Percentiles rank a stretch among this genome's conserved stretches.
These are phyloP conservation scores for Azorinus chamasolen DNA, from an alignment of 2,888 invertebrate species.

Conservation along the genomic window DNA sequence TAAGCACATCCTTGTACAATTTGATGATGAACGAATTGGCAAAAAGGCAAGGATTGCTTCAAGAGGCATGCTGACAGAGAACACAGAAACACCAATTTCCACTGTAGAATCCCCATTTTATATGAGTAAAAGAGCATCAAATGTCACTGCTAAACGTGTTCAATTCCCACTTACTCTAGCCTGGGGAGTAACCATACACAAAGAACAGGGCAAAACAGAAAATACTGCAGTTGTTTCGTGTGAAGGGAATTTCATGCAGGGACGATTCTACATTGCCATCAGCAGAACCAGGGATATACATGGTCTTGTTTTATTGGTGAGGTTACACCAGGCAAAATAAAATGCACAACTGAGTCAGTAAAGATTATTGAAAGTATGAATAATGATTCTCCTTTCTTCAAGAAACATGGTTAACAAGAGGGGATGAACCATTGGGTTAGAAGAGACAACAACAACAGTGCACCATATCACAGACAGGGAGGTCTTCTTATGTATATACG, in stretches of 20 bases:
- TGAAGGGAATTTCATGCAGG: conserved; percentile 19
- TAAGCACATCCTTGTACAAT: conserved; percentile 31
- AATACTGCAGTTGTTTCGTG: conserved; percentile 29
- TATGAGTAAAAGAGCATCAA: conserved; percentile 23
- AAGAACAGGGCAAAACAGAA: conserved; percentile 52
- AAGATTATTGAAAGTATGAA: not conserved
- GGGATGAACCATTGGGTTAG: no score
- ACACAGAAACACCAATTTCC: conserved; percentile 28
- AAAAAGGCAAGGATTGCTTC: not conserved
- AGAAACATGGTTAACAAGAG: no score
- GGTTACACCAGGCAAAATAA: conserved; percentile 13
- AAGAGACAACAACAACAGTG: no score
- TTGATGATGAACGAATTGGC: conserved; percentile 25
- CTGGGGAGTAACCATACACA: conserved; percentile 47
- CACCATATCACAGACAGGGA: no score
- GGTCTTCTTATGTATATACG: no score
- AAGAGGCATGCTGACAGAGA: conserved; percentile 7
- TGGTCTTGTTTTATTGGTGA: conserved; percentile 27
- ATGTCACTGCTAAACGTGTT: conserved; percentile 29
- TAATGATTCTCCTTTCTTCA: no score
- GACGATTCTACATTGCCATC: conserved; percentile 39
- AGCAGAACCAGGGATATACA: conserved; percentile 29
- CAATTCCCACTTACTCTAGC: conserved; percentile 43
- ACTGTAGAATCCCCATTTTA: conserved; percentile 13
- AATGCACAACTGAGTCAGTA: conserved; percentile 23